Conservation (phyloP, 2,888 invertebrate genomes). For the Agrilus cyanescens region DNA sequence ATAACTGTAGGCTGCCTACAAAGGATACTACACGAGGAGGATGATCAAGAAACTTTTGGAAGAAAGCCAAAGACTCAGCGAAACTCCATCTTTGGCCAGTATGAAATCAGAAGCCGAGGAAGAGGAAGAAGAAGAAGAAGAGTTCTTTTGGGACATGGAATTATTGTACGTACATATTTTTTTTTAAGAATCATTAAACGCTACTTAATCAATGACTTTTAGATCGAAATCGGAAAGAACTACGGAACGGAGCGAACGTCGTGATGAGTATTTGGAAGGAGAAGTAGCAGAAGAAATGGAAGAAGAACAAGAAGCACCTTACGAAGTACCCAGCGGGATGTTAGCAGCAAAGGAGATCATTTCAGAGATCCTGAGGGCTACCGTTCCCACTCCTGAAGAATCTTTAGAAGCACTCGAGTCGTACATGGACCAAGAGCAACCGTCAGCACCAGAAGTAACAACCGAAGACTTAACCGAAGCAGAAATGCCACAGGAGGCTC, state of each 20-base stretch:
- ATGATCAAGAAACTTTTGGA: conserved; percentile 22
- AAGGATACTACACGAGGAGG: conserved; percentile 32
- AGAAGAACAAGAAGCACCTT: no score
- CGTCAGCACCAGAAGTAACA: not conserved
- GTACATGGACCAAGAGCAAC: no score
- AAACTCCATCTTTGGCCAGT: conserved; percentile 2
- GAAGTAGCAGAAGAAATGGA: no score
- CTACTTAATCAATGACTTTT: not conserved
- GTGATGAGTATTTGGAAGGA: no score
- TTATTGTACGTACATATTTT: not conserved
- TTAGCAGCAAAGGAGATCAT: no score
- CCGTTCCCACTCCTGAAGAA: no score
- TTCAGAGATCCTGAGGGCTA: no score
- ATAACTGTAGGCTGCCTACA: conserved; percentile 30
- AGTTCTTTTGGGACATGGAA: not conserved
- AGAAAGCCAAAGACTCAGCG: conserved; percentile 9
- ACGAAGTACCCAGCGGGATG: no score
- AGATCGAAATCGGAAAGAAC: not conserved
- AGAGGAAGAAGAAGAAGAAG: not conserved
- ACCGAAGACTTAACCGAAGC: not conserved
- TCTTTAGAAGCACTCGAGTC: no score
- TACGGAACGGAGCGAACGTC: no score
- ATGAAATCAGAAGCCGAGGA: not conserved
- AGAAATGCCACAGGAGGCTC: not conserved
- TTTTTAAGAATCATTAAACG: not conserved